Base-by-base conservation (phyloP, 1,140 invertebrate genomes). In the Centruroides sculpturatus region DNA sequence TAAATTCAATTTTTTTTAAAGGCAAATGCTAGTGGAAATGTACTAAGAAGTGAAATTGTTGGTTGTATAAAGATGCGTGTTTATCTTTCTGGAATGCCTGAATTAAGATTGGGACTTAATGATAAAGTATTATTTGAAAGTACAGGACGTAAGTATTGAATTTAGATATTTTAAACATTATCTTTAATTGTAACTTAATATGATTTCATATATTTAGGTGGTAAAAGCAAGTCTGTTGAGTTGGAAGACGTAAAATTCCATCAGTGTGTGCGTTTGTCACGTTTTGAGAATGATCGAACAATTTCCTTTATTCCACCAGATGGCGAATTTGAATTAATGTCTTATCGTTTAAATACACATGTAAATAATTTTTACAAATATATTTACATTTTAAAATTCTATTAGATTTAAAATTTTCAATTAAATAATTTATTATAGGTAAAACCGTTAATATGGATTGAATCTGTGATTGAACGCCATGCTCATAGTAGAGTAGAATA, bases 281-380 rank as follows among this genome's bases (percentile, higher is more conserved):
- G 84, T 55, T 99, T 99, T 78, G 97, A 99, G 73, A 99, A 98
- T 73, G 96, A 99, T 72, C 81, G 96, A 49, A 98, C 94, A 0
- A 99, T 99, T 66, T 97, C 92, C 0, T 99, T 99, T 69, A 97
- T 98, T 71, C 97, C 96, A 51, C 97, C 96, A 0, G 97, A 99
- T 79, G 97, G 97, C 35, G 97, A 99, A 73, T 99, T 99, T 80
- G 97, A 99, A 74, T 76, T 99, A n/a, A 99, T 99, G 97, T 98
- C 94, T 0, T 99, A 99, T 75, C 82, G 96, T 56, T 76, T 99
- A 5, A 98, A 94, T 71, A 98, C 94, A 5, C 92, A 97, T 75
- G 93, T 91, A 72, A 41, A 8, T 6, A 41, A 6, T 41, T 41
- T 41, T 41, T 79, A 78, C 77, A 57, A 34, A 41, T 8, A 23